phyloP scores from a whole-genome alignment of 2,888 invertebrate species.

The Hyposoter dolosus region DNA sequence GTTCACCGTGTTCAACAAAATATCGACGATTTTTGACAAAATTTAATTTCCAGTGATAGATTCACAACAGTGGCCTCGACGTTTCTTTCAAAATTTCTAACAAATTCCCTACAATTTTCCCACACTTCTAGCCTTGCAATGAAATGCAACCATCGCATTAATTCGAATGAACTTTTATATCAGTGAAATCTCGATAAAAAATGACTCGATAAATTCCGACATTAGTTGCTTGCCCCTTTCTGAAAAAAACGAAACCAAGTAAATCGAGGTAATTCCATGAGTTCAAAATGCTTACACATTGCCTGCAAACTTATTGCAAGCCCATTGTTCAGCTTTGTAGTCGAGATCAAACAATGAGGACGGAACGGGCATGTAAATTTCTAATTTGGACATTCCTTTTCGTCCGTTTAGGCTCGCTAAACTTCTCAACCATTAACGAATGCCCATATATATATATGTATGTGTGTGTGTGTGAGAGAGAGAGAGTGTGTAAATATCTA shows the following conservation, averaged over 20 bases:
- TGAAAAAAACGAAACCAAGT: background rate
- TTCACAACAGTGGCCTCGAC: no score
- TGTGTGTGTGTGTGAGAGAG: no score
- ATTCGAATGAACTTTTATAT: background rate
- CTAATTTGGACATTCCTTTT: background rate
- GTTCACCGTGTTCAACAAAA: no score
- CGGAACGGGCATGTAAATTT: background rate
- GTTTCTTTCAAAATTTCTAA: no score
- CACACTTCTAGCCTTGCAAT: background rate
- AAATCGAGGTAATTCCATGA: background rate
- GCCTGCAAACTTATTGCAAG: background rate
- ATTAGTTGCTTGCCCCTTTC: background rate
- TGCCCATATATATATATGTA: background rate
- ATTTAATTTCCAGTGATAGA: no score
- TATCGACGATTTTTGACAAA: no score
- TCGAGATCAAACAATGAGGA: background rate
- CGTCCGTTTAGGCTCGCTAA: background rate
- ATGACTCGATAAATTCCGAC: background rate
- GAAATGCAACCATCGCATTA: background rate
- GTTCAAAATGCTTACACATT: background rate
- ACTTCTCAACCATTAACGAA: background rate
- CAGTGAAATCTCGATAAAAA: background rate
- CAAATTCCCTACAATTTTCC: no score
- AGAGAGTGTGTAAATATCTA: no score
- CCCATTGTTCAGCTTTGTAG: background rate